phyloP scores from a whole-genome alignment of 1,140 invertebrate genomes.

The Tribolium madens region DNA sequence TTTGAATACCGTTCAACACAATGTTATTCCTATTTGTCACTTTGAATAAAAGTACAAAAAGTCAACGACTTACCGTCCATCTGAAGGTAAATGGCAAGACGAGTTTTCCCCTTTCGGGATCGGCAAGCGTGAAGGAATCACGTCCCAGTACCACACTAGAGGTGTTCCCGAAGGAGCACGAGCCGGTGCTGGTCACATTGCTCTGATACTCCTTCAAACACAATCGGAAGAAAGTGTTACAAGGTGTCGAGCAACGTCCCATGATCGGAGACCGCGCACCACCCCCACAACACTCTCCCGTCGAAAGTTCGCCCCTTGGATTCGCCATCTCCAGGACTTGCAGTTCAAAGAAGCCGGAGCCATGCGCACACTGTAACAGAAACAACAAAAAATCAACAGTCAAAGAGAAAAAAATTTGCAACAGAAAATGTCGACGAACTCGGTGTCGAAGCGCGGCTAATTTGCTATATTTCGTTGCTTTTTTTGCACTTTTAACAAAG shows the following conservation, averaged over 20 bases:
- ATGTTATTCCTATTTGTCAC: neutral
- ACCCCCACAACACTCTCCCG: slow-evolving; percentile 85
- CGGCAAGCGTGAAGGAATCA: slow-evolving; percentile 87
- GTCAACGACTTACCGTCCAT: slow-evolving; percentile 81
- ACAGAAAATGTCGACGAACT: slow-evolving; percentile 3
- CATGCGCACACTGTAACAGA: slow-evolving; percentile 74
- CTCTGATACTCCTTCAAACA: slow-evolving; percentile 95
- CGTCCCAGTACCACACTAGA: slow-evolving; percentile 86
- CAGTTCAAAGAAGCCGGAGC: slow-evolving; percentile 90
- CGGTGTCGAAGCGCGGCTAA: slow-evolving; percentile 10
- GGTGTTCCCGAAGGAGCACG: slow-evolving; percentile 91
- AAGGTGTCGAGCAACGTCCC: slow-evolving; percentile 70
- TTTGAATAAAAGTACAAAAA: neutral
- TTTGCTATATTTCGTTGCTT: slow-evolving; percentile 9
- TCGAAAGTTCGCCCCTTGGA: slow-evolving; percentile 82
- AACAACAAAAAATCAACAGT: slow-evolving; percentile 47
- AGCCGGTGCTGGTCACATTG: slow-evolving; percentile 81
- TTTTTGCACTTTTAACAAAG: slow-evolving; percentile 15
- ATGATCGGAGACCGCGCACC: slow-evolving; percentile 68
- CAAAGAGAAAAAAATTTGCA: neutral
- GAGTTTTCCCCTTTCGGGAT: slow-evolving; percentile 81
- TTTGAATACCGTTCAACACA: neutral
- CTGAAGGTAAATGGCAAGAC: slow-evolving; percentile 88
- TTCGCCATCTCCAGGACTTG: slow-evolving; percentile 92
- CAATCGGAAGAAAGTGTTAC: slow-evolving; percentile 86